Conservation (phyloP, 2,113 vertebrate genomes). For the Solea senegalensis region DNA sequence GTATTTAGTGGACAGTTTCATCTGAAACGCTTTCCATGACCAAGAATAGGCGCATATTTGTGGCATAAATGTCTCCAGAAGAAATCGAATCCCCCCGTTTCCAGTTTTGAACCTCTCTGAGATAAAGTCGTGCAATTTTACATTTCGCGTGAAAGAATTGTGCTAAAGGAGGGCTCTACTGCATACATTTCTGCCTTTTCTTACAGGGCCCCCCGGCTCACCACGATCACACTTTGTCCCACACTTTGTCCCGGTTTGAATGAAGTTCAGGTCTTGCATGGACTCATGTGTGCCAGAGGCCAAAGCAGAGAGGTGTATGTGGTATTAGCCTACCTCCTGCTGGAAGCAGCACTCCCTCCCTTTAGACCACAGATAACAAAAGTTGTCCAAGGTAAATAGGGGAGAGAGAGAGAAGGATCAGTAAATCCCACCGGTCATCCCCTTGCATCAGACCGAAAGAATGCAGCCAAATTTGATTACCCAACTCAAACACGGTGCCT, state of each 20-base stretch:
- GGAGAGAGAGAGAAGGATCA: conserved; percentile 47
- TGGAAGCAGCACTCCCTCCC: conserved; percentile 68
- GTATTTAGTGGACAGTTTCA: conserved; percentile 25
- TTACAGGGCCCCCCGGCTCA: not conserved
- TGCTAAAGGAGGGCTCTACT: not conserved
- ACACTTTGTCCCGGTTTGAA: conserved; percentile 52
- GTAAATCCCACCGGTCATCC: conserved; percentile 70
- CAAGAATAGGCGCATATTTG: conserved; percentile 51
- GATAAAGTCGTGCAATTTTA: not conserved
- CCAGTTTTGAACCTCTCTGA: not conserved
- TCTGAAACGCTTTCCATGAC: conserved; percentile 34
- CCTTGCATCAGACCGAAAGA: conserved; percentile 66
- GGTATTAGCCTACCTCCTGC: conserved; percentile 79
- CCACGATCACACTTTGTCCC: conserved; percentile 42
- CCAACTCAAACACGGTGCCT: conserved; percentile 67
- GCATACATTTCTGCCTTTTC: conserved; percentile 1
- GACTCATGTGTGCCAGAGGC: conserved; percentile 38
- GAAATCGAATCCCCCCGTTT: conserved; percentile 28
- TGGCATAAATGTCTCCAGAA: conserved; percentile 27
- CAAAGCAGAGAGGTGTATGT: conserved; percentile 44
- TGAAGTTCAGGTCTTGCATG: conserved; percentile 18
- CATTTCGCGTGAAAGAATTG: not conserved
- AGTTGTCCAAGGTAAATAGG: conserved; percentile 69
- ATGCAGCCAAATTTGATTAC: conserved; percentile 75
- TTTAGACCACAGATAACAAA: conserved; percentile 65